Base-by-base conservation (phyloP, 1,140 invertebrate species). In the Lasioglossum albipes region DNA sequence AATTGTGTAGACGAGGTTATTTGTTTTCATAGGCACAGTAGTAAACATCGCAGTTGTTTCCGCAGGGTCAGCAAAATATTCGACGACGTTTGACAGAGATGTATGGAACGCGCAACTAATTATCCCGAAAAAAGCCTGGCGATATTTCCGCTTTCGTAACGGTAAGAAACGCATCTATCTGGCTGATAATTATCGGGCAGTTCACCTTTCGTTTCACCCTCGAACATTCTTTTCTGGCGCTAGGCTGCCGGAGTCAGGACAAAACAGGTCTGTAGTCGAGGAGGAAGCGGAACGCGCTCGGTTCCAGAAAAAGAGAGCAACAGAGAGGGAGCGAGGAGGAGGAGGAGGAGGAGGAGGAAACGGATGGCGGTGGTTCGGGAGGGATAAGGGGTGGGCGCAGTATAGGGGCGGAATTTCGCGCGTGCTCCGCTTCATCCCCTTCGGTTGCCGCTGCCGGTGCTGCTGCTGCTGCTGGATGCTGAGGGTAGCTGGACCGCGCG, bases 351-450 rank as follows among this genome's bases (percentile, higher is more conserved):
- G 16, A 69, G 75, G 59, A n/a, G 36, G 42, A 10, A 71, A 45
- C 27, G 31, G 75, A 75, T 42, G 68, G 82, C 42, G 64, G 65
- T 78, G 73, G 69, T 42, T 59, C n/a, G 52, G 69, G 22, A 3
- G 65, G 13, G 62, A 36, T 18, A 71, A 49, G 57, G 61, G 72
- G 77, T 65, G 61, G 62, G 57, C 4, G 76, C 66, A 66, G 70
- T 54, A 52, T 52, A 69, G 85, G 79, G 86, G 70, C 54, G 83
- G 84, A 89, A 89, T 90, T 90, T 91, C 89, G 90, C 89, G 89
- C 89, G 90, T 90, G 90, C 89, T 88, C 89, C 82, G 89, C 87
- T 89, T 84, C 76, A 86, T 86, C 88, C 88, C 85, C 71, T 74
- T 86, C 75, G 74, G 45, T 78, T 79, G 83, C 84, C 82, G 78